Percentiles rank a stretch among this genome's conserved stretches.
Conservation (phyloP, 2,797 vertebrate genomes). For the Lagodon rhomboides region DNA sequence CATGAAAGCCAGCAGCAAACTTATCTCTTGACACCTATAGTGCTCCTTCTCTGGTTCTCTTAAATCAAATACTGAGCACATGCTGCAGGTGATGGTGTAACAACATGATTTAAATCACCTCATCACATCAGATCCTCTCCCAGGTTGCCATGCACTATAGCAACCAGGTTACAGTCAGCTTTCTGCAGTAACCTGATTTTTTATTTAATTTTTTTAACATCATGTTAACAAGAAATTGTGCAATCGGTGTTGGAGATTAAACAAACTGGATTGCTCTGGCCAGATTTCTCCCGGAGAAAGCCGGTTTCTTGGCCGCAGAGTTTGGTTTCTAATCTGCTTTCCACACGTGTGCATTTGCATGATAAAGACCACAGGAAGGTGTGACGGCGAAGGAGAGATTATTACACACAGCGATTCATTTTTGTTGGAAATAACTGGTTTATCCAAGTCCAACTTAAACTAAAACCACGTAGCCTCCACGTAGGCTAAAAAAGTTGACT, state of each 20-base stretch:
- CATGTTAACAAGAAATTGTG: background rate
- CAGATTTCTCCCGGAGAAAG: background rate
- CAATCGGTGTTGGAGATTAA: background rate
- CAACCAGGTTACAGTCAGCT: background rate
- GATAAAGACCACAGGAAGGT: background rate
- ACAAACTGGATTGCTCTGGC: background rate
- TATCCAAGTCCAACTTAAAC: background rate
- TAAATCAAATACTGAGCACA: background rate
- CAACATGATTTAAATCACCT: background rate
- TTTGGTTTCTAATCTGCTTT: background rate
- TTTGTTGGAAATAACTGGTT: background rate
- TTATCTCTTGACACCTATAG: background rate
- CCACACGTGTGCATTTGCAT: background rate
- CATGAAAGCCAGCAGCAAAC: background rate
- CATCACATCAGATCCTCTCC: background rate
- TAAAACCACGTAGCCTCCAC: background rate
- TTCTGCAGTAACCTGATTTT: background rate
- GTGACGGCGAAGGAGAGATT: background rate
- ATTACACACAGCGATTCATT: background rate
- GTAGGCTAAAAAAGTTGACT: background rate
- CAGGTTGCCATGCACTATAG: background rate
- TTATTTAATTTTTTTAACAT: background rate
- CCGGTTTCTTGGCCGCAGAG: background rate
- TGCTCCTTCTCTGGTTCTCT: slow-evolving; percentile 9
- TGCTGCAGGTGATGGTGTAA: background rate